Base-by-base conservation (phyloP, 2,888 invertebrate genomes). In the Pelosia muscerda region DNA sequence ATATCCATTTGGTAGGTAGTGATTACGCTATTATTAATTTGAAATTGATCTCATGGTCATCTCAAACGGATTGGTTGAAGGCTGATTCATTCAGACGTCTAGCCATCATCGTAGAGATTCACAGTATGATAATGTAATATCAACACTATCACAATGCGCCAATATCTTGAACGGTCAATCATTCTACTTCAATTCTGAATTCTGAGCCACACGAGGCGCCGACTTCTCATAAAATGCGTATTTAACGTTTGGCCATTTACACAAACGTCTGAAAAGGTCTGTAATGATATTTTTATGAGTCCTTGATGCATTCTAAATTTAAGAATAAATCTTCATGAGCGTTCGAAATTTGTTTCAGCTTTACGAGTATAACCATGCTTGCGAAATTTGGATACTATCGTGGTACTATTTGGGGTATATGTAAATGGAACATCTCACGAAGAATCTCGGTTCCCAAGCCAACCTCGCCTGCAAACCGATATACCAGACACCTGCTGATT, bases 221-320 rank as follows among this genome's bases (percentile, higher is more conserved):
- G 58, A 9, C 58, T 56, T 65, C 67, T 11, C 70, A 79, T 81
- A 73, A 79, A 77, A 72, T 64, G 59, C 61, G 58, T 68, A 72
- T 70, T 70, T 65, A 79, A 74, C 68, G 56, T 73, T 72, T 62
- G 76, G 64, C 64, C 63, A 58, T 71, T 66, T 63, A 70, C 62
- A 68, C 69, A 66, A 77, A 73, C 63, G 57, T 71, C 69, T 72
- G 61, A 65, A 74, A 81, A 76, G 71, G 71, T 66, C 67, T 61
- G 63, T 74, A 75, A 73, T 73, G 74, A 73, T 77, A 71, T 71
- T 82, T 82, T 78, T 78, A 81, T 74, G 71, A 73, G 68, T 69
- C 67, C 61, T 67, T 74, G 68, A 71, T 71, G 79, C 66, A 74
- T 76, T 74, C 70, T 73, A 73, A 81, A 81, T 81, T 65, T 78